phyloP scores from a whole-genome alignment of 2,113 vertebrate genomes.

The Gadus macrocephalus region DNA sequence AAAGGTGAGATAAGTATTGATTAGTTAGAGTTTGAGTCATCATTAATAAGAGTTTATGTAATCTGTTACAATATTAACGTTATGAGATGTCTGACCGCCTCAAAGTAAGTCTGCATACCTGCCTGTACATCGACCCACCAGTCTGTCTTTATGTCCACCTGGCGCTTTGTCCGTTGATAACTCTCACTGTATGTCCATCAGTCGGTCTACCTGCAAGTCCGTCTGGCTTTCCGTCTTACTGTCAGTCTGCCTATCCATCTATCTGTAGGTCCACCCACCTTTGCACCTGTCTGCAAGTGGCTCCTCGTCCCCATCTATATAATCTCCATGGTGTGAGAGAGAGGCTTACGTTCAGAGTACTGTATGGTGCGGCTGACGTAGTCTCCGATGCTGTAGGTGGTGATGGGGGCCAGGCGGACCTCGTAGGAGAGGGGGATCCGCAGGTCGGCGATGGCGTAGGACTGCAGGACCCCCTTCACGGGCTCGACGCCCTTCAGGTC shows the following conservation, averaged over 20 bases:
- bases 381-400: conserved; percentile 85
- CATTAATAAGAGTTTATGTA: not conserved
- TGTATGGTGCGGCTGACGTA: conserved; percentile 81
- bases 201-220: not conserved
- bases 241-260: not conserved
- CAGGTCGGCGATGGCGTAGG: conserved; percentile 81
- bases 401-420: conserved; percentile 87
- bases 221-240: not conserved
- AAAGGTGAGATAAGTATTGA: conserved; percentile 29
- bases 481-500: conserved; percentile 75
- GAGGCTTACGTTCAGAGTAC: conserved; percentile 93
- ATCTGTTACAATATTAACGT: no score
- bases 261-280: not conserved
- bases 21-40: conserved; percentile 4
- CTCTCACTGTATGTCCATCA: not conserved
- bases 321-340: not conserved
- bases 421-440: conserved; percentile 89
- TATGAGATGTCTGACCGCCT: no score
- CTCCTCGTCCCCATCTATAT: not conserved
- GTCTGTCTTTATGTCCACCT: not conserved
- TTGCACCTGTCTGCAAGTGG: not conserved
- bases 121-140: no score
- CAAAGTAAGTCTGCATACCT: no score
- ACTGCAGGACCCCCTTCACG: conserved; percentile 84
- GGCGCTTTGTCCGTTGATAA: not conserved